Base-by-base conservation (phyloP, 2,888 invertebrate genomes). In the Sycophila texana region DNA sequence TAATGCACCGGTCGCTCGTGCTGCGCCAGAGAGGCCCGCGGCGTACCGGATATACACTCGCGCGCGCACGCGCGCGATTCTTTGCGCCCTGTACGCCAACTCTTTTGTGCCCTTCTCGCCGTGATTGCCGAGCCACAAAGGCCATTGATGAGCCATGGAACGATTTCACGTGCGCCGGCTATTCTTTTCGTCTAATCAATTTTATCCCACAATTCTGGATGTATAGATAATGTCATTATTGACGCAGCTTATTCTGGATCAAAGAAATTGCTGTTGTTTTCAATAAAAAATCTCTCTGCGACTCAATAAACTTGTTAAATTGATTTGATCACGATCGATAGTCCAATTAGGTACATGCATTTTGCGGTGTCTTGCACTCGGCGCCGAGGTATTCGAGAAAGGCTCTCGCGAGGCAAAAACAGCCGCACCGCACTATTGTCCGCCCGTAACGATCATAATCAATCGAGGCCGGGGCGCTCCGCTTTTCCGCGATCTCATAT, bases 371-470 rank as follows among this genome's bases (percentile, higher is more conserved):
- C 30, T 30, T 30, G 30, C 30, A 7, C 30, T 30, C 4, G 30
- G 30, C 30, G 30, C 30, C 3, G 53, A 22, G 26, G 22, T 22
- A 67, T 51, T 22, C n/a, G 39, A 51, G 49, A 83, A 58, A 20
- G 51, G n/a, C 55, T 47, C 22, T 58, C 70, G 74, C 65, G 58
- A 58, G 63, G 22, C 51, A 22, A 12, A 47, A 84, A n/a, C 1
- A 83, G 58, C 82, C 80, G 80, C 77, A 80, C 68, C 85, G 86
- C 87, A 86, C 84, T 83, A 88, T 89, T 88, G 88, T 89, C 85
- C 86, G 80, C 10, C 10, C 82, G 78, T 87, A 87, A 87, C 85
- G 88, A 89, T 88, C 83, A 85, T 85, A 84, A 88, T 88, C 88
- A 86, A 87, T 88, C 86, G 86, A 83, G 79, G 77, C 72, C 14